Evolutionary conservation across 2,113 vertebrate species (phyloP), one percentile per base, ranked within the genome.

Genomic region (Sturnira hondurensis): DNA sequence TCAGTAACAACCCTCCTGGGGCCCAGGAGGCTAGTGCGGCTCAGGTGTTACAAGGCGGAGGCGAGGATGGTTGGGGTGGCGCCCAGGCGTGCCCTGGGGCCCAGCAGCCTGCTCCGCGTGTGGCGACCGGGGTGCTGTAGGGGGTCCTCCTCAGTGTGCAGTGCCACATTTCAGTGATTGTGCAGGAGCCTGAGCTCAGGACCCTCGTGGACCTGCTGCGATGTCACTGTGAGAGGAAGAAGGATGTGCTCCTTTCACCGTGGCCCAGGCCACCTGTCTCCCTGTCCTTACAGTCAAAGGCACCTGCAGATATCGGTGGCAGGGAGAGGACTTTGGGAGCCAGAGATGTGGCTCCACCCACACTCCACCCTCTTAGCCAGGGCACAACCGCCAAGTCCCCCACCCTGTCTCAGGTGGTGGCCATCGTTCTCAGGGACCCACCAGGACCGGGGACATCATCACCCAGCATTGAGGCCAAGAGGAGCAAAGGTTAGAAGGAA

Each of bases 101-200:
- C 41, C 24, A 7, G 26, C 1, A 47, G 15, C 56, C 26, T 54
- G 15, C 43, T 68, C 31, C 8, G 2, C 80, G 70, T 58, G 10
- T 63, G 47, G 10, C 7, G 0, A 1, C 33, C 15, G 38, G 38
- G 36, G 2, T 7, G 13, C 2, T 15, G 33, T 16, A 0, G 2
- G 2, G 9, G 1, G 26, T 7, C 14, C 71, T 24, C 13, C 88
- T 16, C 12, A 5, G 24, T 0, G 2, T 26, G 31, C 7, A 33
- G 3, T 0, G 3, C 15, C 28, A 22, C 7, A 0, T 10, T 14
- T 9, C 38, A 9, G 7, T 15, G 36, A 17, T 19, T 16, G 38
- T 50, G 1, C 31, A 5, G 54, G 31, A 58, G 67, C 7, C 52
- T 1, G 9, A 19, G 22, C 26, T 65, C 63, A 33, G 58, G 45